Evolutionary conservation across 92 coral and sea anemone species (phyloP).

Genomic region (Blastomussa wellsi): DNA sequence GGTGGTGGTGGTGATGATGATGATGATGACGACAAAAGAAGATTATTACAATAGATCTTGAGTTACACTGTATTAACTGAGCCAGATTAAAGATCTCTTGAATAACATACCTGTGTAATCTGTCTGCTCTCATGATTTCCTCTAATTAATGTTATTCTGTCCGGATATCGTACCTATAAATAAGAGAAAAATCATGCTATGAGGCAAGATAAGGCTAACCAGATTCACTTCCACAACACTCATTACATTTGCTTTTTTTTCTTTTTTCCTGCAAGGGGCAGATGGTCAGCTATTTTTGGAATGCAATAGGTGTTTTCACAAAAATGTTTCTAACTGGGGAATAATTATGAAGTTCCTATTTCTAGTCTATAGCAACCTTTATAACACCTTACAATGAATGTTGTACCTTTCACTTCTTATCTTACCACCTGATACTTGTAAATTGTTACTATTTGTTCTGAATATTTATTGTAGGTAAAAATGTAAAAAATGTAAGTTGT

Average conservation of each 20-base stretch:
- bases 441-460: background rate
- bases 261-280: background rate
- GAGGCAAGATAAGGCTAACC: background rate
- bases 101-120: constrained; percentile 83
- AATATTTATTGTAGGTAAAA: no score
- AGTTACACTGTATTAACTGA: background rate
- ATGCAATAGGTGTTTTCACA: background rate
- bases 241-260: background rate
- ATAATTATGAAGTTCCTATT: no score
- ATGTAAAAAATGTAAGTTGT: no score
- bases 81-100: background rate
- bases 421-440: no score
- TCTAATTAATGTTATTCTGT: constrained; percentile 96
- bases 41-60: no score
- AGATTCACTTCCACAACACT: background rate
- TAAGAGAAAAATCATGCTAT: background rate
- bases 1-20: no score
- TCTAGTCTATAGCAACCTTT: background rate
- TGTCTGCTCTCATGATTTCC: constrained; percentile 99
- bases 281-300: background rate
- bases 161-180: constrained; percentile 96
- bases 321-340: background rate
- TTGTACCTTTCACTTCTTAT: background rate
- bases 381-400: background rate
- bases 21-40: no score